Percentiles rank a stretch among this genome's conserved stretches.
Conservation (phyloP, 1,140 invertebrate species). For the Glossosoma conforme region DNA sequence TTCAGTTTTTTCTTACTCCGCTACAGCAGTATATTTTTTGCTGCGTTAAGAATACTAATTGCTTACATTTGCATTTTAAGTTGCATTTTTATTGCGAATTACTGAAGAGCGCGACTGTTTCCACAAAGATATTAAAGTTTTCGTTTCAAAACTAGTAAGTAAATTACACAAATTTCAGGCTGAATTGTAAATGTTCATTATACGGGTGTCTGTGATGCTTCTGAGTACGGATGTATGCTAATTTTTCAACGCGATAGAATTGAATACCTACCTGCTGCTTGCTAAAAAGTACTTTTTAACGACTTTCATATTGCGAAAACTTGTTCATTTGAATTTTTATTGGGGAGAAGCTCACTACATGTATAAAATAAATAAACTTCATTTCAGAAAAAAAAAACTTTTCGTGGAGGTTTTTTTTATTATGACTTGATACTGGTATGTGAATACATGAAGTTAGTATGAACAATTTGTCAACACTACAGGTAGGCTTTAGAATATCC, state of each 20-base stretch:
- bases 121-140: constrained; percentile 18
- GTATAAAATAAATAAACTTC: too few relatives aligned
- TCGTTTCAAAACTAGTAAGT: constrained; percentile 13
- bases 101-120: constrained; percentile 10
- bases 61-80: constrained; percentile 30
- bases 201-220: too few relatives aligned
- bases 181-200: constrained; percentile 11
- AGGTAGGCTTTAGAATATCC: too few relatives aligned
- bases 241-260: neutral
- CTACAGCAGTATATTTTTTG: constrained; percentile 15
- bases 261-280: too few relatives aligned
- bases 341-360: too few relatives aligned
- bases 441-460: too few relatives aligned
- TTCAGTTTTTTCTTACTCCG: constrained; percentile 20
- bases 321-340: too few relatives aligned
- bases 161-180: constrained; percentile 10
- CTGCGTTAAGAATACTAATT: constrained; percentile 27
- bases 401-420: too few relatives aligned
- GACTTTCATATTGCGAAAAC: neutral
- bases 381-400: too few relatives aligned
- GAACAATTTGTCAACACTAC: too few relatives aligned
- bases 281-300: too few relatives aligned
- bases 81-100: constrained; percentile 31
- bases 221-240: neutral
- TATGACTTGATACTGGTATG: too few relatives aligned